Percentiles rank a stretch among this genome's conserved stretches.
Conservation (phyloP, 2,888 invertebrate species). For the Altica lythri region DNA sequence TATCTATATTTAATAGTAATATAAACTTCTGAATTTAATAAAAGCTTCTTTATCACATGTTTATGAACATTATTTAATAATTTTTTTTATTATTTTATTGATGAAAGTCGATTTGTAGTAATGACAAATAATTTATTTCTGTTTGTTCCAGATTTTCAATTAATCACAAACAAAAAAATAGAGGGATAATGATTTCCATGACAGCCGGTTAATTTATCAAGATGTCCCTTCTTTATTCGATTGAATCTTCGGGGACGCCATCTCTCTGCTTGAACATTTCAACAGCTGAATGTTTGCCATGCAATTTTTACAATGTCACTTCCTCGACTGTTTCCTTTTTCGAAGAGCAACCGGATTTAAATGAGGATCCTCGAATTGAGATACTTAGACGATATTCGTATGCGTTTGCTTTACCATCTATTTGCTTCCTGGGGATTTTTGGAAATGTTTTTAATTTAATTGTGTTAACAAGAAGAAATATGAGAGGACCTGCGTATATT, state of each 20-base stretch:
- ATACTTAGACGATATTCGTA: conserved; percentile 66
- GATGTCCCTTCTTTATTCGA: conserved; percentile 56
- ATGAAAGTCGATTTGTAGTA: too few species aligned
- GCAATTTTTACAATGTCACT: conserved; percentile 47
- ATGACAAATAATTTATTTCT: conserved; percentile 14
- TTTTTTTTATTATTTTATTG: neutral
- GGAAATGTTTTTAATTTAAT: conserved; percentile 80
- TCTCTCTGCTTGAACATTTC: conserved; percentile 50
- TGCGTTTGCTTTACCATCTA: conserved; percentile 69
- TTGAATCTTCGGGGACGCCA: conserved; percentile 50
- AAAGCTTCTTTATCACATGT: too few species aligned
- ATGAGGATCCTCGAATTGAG: conserved; percentile 66
- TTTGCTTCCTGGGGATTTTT: conserved; percentile 73
- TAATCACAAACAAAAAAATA: conserved; percentile 15
- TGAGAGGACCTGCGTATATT: conserved; percentile 80
- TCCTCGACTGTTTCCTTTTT: conserved; percentile 46
- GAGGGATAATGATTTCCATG: conserved; percentile 19
- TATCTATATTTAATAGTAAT: too few species aligned
- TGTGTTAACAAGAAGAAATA: conserved; percentile 75
- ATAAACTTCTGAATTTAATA: too few species aligned
- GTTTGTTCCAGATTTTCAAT: conserved; percentile 19
- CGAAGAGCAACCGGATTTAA: conserved; percentile 40
- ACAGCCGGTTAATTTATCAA: conserved; percentile 21
- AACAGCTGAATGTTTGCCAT: conserved; percentile 49
- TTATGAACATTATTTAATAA: too few species aligned